These are phyloP conservation scores for Corythornis madagascariensis DNA, from an alignment of 2,113 vertebrate genomes.

Conservation along the genomic window DNA sequence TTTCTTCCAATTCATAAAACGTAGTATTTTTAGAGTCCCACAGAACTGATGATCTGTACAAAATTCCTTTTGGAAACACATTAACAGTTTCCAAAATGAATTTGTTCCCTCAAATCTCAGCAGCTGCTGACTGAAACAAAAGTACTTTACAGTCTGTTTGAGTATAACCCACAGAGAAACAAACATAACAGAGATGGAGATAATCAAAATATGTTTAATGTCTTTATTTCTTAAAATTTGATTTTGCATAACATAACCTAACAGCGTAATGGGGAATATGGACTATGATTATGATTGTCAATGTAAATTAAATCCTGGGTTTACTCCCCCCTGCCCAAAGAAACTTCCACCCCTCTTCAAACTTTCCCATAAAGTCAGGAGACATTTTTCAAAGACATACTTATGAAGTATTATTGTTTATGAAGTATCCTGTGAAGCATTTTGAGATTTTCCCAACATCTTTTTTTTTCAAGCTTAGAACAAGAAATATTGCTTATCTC, in stretches of 20 bases:
- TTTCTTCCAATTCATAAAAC: not conserved
- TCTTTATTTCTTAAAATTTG: not conserved
- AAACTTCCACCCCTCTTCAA: not conserved
- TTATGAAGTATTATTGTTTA: not conserved
- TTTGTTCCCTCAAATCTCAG: conserved; percentile 15
- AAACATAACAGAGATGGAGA: not conserved
- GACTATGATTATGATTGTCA: not conserved
- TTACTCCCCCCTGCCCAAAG: not conserved
- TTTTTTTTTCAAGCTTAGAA: not conserved
- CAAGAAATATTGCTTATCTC: not conserved
- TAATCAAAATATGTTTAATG: not conserved
- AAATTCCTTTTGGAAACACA: not conserved
- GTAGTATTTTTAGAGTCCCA: conserved; percentile 15
- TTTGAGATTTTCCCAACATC: not conserved
- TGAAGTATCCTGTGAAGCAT: not conserved
- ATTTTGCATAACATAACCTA: not conserved
- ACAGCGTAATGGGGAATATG: not conserved
- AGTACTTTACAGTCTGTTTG: not conserved
- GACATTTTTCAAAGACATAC: not conserved
- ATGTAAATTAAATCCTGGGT: not conserved
- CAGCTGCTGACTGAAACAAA: conserved; percentile 3
- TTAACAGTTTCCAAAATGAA: conserved; percentile 4
- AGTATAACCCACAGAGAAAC: not conserved
- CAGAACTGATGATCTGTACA: not conserved
- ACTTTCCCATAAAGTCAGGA: not conserved